These are phyloP conservation scores for Heliconius cydno DNA, from an alignment of 2,888 invertebrate species.

Conservation along the genomic window DNA sequence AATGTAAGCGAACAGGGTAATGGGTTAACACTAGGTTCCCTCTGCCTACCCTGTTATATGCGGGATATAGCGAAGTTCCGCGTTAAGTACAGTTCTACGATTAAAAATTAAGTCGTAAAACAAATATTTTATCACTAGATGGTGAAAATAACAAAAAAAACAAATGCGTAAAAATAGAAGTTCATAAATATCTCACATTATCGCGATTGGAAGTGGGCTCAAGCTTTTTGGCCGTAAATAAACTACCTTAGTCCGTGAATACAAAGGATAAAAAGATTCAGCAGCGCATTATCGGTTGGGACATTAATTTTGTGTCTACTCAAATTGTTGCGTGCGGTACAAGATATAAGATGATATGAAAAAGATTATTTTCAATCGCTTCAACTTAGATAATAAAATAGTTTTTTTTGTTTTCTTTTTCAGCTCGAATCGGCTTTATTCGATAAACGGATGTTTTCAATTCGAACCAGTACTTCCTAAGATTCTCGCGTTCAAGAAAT, in stretches of 20 bases:
- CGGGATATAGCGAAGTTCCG: background rate
- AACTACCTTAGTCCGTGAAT: constrained; percentile 59
- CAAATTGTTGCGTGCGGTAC: constrained; percentile 55
- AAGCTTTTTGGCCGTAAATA: constrained; percentile 60
- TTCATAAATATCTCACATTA: constrained; percentile 20
- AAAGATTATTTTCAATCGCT: background rate
- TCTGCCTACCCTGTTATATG: background rate
- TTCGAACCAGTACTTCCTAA: too few relatives aligned
- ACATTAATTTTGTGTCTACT: constrained; percentile 73
- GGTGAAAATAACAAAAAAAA: background rate
- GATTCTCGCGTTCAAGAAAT: too few relatives aligned
- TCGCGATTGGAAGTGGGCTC: constrained; percentile 52
- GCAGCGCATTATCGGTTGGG: constrained; percentile 63
- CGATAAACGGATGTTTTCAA: background rate
- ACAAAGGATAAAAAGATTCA: constrained; percentile 66
- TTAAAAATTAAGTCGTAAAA: background rate
- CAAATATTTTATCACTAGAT: background rate
- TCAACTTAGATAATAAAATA: background rate
- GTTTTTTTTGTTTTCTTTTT: background rate
- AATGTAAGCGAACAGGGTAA: too few relatives aligned
- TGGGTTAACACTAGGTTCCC: too few relatives aligned
- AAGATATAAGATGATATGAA: constrained; percentile 40
- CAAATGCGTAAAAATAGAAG: constrained; percentile 17
- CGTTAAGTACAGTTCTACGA: background rate
- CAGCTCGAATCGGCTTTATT: too few relatives aligned